Percentiles rank a stretch among this genome's conserved stretches.
phyloP scores from a whole-genome alignment of 2,797 vertebrate species.

The Enteromius mattozi region DNA sequence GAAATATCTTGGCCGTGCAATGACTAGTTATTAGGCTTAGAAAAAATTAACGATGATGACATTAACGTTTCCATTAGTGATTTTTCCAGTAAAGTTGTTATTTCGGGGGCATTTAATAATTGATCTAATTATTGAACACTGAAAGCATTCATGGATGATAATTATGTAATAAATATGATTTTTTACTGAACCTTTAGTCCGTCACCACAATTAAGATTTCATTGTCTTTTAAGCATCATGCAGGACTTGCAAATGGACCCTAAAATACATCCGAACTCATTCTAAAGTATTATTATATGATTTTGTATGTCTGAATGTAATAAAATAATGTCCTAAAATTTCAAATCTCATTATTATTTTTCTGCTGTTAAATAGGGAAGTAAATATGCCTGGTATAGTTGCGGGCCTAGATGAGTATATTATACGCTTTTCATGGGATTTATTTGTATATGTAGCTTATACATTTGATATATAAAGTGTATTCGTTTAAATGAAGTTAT shows the following conservation, averaged over 20 bases:
- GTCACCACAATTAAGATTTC: background rate
- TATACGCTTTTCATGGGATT: background rate
- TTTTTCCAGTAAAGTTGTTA: background rate
- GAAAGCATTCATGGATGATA: background rate
- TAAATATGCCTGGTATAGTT: background rate
- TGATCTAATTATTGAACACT: background rate
- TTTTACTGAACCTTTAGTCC: background rate
- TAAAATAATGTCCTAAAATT: background rate
- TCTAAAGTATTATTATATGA: background rate
- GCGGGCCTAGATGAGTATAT: background rate
- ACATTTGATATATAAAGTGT: background rate
- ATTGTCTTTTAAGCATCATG: background rate
- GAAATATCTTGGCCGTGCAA: background rate
- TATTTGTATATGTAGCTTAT: background rate
- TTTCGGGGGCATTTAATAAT: constrained; percentile 13
- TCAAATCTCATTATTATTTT: background rate
- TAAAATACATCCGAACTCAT: background rate
- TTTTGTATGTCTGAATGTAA: background rate
- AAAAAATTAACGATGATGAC: background rate
- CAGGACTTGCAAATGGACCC: background rate
- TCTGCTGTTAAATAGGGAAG: background rate
- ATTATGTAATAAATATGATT: background rate
- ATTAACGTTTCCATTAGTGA: background rate
- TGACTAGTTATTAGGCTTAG: background rate
- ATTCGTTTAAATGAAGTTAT: background rate